Evolutionary conservation across 1,140 invertebrate species (phyloP).

Genomic region (Drosophila albomicans): DNA sequence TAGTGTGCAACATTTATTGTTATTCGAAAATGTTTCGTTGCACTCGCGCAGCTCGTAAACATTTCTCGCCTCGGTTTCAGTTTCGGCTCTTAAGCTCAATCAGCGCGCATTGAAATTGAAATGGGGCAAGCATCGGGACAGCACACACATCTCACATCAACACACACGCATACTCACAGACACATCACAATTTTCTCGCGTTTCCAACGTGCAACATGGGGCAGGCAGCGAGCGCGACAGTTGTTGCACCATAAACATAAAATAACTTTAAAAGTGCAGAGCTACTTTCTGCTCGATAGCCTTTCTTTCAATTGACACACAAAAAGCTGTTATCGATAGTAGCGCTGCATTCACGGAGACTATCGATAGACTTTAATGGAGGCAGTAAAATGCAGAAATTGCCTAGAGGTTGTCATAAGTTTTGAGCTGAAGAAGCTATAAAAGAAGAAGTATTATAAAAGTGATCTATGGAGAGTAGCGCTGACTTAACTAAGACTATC

Average conservation of each 20-base stretch:
- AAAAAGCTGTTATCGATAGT: slow-evolving; percentile 10
- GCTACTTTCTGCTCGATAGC: slow-evolving; percentile 1
- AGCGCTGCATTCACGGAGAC: background rate
- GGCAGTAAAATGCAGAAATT: too few relatives aligned
- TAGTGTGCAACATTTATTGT: slow-evolving; percentile 48
- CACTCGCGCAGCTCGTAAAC: slow-evolving; percentile 46
- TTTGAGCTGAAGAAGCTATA: too few relatives aligned
- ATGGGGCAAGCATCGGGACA: slow-evolving; percentile 18
- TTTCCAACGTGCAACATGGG: slow-evolving; percentile 22
- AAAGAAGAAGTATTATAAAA: too few relatives aligned
- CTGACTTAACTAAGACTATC: too few relatives aligned
- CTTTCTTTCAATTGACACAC: background rate
- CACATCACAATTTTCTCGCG: slow-evolving; percentile 10
- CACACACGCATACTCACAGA: background rate
- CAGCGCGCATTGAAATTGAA: slow-evolving; percentile 48
- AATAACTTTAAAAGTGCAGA: slow-evolving; percentile 16
- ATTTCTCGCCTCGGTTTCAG: slow-evolving; percentile 42
- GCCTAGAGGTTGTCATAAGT: too few relatives aligned
- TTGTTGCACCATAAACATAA: slow-evolving; percentile 22
- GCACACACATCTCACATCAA: slow-evolving; percentile 4
- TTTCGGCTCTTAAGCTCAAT: slow-evolving; percentile 50
- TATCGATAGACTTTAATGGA: background rate
- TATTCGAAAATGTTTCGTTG: slow-evolving; percentile 48
- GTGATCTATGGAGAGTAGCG: too few relatives aligned
- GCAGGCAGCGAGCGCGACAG: slow-evolving; percentile 16